Base-by-base conservation (phyloP, 2,888 invertebrate species). In the Exocentrus adspersus region DNA sequence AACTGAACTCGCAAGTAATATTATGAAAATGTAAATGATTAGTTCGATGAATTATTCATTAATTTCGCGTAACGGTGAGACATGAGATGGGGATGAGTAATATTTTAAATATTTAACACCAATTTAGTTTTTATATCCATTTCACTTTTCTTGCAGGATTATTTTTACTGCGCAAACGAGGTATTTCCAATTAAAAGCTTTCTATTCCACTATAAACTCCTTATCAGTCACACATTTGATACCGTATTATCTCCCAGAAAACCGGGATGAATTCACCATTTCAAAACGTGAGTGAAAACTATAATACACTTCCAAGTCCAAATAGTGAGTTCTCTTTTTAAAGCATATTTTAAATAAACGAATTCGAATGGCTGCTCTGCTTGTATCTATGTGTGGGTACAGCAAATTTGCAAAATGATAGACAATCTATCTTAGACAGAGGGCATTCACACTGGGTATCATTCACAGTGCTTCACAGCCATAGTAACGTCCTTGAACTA, bases 41-140 rank as follows among this genome's bases (percentile, higher is more conserved):
- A 48, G 21, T 48, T 48, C 24, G 3, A 19, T 48, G 48, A 53
- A 53, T 53, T 21, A 53, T 53, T 53, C 53, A 53, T 53, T 41
- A 24, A 48, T 53, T 53, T 53, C 41, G 53, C 41, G 41, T 53
- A 53, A 53, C 53, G 41, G 53, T 53, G 32, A 53, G 41, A 53
- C 53, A 37, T 41, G 32, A 53, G 14, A 53, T 42, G 20, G 42
- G 21, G 53, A 53, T 53, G 53, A 53, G 53, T 53, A 53, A 53
- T 41, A 41, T 53, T 24, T 53, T 53, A 42, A 53, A 53, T 37
- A 53, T 37, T 53, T 32, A 17, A 19, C 19, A 19, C 20, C 20
- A 45, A 30, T 51, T 51, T 41, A 53, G 21, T 41, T 53, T 53
- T 53, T 14, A 41, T 53, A 53, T 53, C 14, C 53, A 53, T 53